Evolutionary conservation across 2,113 vertebrate genomes (phyloP).

Genomic region (Elachura formosa): DNA sequence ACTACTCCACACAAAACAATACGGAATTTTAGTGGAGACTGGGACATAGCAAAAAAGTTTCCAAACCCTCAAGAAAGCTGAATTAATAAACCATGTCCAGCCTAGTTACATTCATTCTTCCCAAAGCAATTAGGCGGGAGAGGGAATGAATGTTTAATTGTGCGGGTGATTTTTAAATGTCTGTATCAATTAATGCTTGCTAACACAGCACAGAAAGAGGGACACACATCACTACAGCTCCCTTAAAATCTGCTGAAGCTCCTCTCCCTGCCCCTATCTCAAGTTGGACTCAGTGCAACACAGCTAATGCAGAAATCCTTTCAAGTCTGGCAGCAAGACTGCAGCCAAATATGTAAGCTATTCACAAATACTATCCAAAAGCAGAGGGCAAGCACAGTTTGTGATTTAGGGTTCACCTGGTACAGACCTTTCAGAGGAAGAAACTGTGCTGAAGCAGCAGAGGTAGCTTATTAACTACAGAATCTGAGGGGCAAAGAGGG

Average conservation of each 20-base stretch:
- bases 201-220: not conserved
- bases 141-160: not conserved
- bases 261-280: not conserved
- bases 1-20: not conserved
- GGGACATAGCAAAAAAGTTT: not conserved
- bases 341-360: not conserved
- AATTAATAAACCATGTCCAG: not conserved
- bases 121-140: not conserved
- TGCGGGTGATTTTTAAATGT: not conserved
- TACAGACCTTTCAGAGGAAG: not conserved
- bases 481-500: not conserved
- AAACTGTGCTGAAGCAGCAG: not conserved
- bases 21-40: not conserved
- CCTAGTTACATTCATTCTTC: not conserved
- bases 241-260: not conserved
- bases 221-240: not conserved
- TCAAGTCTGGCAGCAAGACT: not conserved
- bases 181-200: not conserved
- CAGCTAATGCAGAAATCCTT: not conserved
- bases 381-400: not conserved
- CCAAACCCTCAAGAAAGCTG: not conserved
- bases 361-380: conserved; percentile 6
- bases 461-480: not conserved
- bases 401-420: conserved; percentile 27
- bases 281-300: not conserved